phyloP scores from a whole-genome alignment of 1,140 invertebrate species.

The Danaus plexippus region DNA sequence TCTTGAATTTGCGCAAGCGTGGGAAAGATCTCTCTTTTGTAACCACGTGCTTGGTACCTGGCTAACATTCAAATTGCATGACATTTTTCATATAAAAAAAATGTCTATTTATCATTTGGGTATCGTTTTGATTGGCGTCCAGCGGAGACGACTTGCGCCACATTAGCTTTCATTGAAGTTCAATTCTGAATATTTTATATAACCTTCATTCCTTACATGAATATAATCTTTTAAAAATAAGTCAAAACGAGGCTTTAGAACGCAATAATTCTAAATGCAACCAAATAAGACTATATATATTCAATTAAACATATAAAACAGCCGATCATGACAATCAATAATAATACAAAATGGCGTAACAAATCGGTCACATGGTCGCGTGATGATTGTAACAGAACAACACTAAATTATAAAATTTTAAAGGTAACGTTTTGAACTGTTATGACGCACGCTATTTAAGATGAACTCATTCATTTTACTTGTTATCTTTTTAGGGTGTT shows the following conservation, averaged over 20 bases:
- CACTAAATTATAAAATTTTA: no score
- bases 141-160: conserved; percentile 9
- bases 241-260: no score
- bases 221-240: no score
- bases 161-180: conserved; percentile 3
- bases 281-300: no score
- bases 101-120: conserved; percentile 26
- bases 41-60: conserved; percentile 51
- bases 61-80: conserved; percentile 30
- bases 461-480: no score
- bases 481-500: no score
- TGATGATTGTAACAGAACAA: conserved; percentile 9
- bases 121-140: conserved; percentile 31
- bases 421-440: no score
- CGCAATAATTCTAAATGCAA: no score
- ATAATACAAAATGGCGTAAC: conserved; percentile 19
- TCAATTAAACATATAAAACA: no score
- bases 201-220: no score
- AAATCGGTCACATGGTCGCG: conserved; percentile 32
- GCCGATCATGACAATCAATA: conserved; percentile 3
- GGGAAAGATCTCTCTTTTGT: conserved; percentile 39
- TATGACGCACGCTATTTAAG: no score
- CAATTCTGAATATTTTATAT: no score
- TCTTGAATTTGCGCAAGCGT: conserved; percentile 54
- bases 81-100: conserved; percentile 12